Conservation (phyloP, 2,888 invertebrate genomes). For the Clanis bilineata region DNA sequence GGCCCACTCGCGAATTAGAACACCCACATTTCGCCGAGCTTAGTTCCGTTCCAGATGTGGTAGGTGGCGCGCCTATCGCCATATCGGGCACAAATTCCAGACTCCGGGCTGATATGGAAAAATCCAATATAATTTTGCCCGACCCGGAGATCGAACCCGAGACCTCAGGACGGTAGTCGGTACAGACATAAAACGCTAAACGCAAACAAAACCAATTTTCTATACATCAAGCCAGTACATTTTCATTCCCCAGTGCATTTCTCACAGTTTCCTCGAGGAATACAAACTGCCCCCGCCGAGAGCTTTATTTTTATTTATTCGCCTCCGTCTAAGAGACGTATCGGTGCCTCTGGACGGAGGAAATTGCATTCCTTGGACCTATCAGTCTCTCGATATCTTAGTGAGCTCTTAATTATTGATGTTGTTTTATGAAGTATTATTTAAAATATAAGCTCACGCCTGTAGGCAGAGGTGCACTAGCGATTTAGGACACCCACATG, state of each 20-base stretch:
- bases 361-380: constrained; percentile 52
- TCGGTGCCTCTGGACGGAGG: constrained; percentile 45
- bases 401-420: constrained; percentile 1
- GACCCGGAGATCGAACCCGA: too few relatives aligned
- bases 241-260: constrained; percentile 15
- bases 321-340: constrained; percentile 46
- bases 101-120: too few relatives aligned
- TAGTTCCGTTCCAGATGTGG: too few relatives aligned
- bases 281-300: constrained; percentile 38
- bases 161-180: too few relatives aligned
- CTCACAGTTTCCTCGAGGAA: constrained; percentile 18
- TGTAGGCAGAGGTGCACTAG: too few relatives aligned
- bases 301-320: constrained; percentile 59
- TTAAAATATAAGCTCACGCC: too few relatives aligned
- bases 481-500: too few relatives aligned
- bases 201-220: background rate
- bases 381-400: constrained; percentile 32
- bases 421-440: background rate
- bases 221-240: background rate
- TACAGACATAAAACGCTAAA: background rate
- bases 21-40: too few relatives aligned
- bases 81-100: too few relatives aligned
- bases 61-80: too few relatives aligned
- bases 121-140: too few relatives aligned
- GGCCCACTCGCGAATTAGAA: too few relatives aligned